These are phyloP conservation scores for Parthenolecanium corni DNA, from an alignment of 2,888 invertebrate genomes.

Conservation along the genomic window DNA sequence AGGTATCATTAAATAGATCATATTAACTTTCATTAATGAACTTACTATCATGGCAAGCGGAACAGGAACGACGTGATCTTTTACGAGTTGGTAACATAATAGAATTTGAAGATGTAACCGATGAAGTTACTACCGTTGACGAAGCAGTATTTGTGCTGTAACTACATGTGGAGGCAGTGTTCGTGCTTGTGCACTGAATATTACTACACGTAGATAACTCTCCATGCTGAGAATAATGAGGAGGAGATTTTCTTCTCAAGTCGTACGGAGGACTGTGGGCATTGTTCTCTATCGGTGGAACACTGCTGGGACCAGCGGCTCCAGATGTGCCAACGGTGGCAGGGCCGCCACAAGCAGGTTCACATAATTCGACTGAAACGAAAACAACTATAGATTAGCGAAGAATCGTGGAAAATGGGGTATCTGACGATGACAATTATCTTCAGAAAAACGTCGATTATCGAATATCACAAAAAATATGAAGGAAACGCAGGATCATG, in stretches of 20 bases:
- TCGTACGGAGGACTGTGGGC: conserved; percentile 78
- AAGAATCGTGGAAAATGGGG: no score
- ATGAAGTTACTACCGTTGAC: conserved; percentile 41
- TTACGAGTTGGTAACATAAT: conserved; percentile 74
- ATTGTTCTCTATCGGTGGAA: conserved; percentile 40
- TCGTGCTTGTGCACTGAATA: conserved; percentile 19
- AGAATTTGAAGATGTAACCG: conserved; percentile 41
- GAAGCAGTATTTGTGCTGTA: conserved; percentile 19
- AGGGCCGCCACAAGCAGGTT: conserved; percentile 50
- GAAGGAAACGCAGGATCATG: no score
- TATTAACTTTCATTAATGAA: conserved; percentile 31
- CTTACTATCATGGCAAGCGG: conserved; percentile 42
- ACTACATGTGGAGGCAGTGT: conserved; percentile 18
- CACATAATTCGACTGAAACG: conserved; percentile 53
- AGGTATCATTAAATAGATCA: no score
- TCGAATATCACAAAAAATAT: no score
- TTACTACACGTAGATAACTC: conserved; percentile 23
- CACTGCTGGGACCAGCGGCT: conserved; percentile 42
- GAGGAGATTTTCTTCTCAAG: conserved; percentile 72
- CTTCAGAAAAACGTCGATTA: no score
- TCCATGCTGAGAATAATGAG: conserved; percentile 40
- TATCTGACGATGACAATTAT: no score
- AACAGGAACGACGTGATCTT: conserved; percentile 61
- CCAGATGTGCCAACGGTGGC: conserved; percentile 40
- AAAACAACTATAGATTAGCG: not conserved